Percentiles rank a stretch among this genome's conserved stretches.
These are phyloP conservation scores for Xenopus tropicalis DNA, from an alignment of 2,113 vertebrate genomes.

Conservation along the genomic window UCB_Xtro_10.0 CM004443.2:49011001-49011500, in stretches of 20 bases:
- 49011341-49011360: slow-evolving; percentile 14
- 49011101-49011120: slow-evolving; percentile 17
- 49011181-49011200: background rate
- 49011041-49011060: slow-evolving; percentile 5
- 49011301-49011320: background rate
- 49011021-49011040: slow-evolving; percentile 2
- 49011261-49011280: background rate
- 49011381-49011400: too few species aligned
- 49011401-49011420: background rate
- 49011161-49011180: background rate
- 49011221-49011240: slow-evolving; percentile 12
- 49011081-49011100: slow-evolving; percentile 12
- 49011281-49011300: slow-evolving; percentile 6
- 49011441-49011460: background rate
- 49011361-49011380: background rate
- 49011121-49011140: slow-evolving; percentile 22
- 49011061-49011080: slow-evolving; percentile 27
- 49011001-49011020: slow-evolving; percentile 13
- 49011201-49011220: background rate
- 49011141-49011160: slow-evolving; percentile 7
- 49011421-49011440: background rate
- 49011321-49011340: background rate
- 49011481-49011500: slow-evolving; percentile 13
- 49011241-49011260: slow-evolving; percentile 16
- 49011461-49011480: slow-evolving; percentile 12